Percentiles rank a stretch among this genome's conserved stretches.
Conservation (phyloP, 2,797 vertebrate species). For the Sardinella longiceps region DNA sequence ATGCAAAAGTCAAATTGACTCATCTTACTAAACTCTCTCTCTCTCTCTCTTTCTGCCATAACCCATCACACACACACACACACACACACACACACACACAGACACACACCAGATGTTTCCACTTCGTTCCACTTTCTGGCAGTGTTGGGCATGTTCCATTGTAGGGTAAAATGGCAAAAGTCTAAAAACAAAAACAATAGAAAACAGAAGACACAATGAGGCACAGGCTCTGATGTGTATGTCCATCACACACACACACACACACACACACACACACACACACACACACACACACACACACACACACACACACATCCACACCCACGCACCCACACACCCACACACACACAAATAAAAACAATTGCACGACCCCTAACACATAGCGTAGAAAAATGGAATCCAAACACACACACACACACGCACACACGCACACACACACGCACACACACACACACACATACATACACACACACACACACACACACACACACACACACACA, state of each 20-base stretch:
- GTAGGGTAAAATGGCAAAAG: constrained; percentile 53
- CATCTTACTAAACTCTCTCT: not conserved
- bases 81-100: constrained; percentile 20
- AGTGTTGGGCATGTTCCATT: constrained; percentile 60
- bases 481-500: constrained; percentile 44
- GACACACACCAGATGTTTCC: constrained; percentile 62
- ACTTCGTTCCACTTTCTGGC: constrained; percentile 53
- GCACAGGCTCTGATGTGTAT: not conserved
- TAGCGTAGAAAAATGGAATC: not conserved
- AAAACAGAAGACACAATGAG: constrained; percentile 38
- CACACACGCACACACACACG: constrained; percentile 16
- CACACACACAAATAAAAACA: not conserved
- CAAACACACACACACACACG: constrained; percentile 17
- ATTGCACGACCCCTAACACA: not conserved
- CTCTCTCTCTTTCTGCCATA: constrained; percentile 14
- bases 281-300: not conserved
- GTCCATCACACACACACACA: not conserved
- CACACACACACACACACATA: constrained; percentile 41
- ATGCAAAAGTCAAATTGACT: not conserved
- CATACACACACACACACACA: constrained; percentile 31
- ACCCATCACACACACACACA: constrained; percentile 36
- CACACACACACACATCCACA: not conserved
- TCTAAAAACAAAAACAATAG: constrained; percentile 34
- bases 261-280: not conserved
- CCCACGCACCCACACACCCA: not conserved